Evolutionary conservation across 1,140 invertebrate genomes (phyloP), one percentile per base, ranked within the genome.

Genomic region (Cydia splendana): DNA sequence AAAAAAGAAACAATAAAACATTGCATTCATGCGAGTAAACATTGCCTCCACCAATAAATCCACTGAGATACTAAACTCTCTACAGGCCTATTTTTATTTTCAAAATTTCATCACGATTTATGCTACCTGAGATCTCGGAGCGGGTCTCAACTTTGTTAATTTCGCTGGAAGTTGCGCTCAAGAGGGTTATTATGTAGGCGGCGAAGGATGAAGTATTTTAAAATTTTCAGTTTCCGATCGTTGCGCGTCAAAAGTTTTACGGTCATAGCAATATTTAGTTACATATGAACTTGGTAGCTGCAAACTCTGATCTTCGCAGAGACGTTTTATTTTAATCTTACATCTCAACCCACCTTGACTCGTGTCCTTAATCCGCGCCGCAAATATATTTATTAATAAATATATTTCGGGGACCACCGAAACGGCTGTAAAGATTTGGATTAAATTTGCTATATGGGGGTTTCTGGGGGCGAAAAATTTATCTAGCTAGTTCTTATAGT

Each of bases 71-170:
- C 28, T 71, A 62, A 65, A 65, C 30, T 75, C 74, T 42, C 74
- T 75, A 10, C 9, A 75, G 51, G 51, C 57, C 57, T 75, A 75
- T 75, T 75, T 75, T 75, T 75, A 75, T 75, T 75, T 65, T 75
- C 51, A 75, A 75, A 24, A 75, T 75, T 57, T 75, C 74, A 75
- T 65, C 74, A 75, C 74, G 51, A 42, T 75, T 65, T 75, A 75
- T 53, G 74, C 53, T 53, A 71, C 67, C 67, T 71, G 67, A 71
- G 67, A 71, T 71, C 34, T 42, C 67, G n/a, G 30, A 69, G 67
- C 51, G 30, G 30, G 74, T 30, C 30, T 53, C 57, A 75, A 75
- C 74, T 75, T 75, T 75, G 74, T 75, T 75, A 75, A 75, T 75
- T 75, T 75, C 53, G 74, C 28, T 57, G 30, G 12, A 75, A 75